These are phyloP conservation scores for Epinephelus cyanopodus DNA, from an alignment of 2,113 vertebrate genomes.

Conservation along the genomic window DNA sequence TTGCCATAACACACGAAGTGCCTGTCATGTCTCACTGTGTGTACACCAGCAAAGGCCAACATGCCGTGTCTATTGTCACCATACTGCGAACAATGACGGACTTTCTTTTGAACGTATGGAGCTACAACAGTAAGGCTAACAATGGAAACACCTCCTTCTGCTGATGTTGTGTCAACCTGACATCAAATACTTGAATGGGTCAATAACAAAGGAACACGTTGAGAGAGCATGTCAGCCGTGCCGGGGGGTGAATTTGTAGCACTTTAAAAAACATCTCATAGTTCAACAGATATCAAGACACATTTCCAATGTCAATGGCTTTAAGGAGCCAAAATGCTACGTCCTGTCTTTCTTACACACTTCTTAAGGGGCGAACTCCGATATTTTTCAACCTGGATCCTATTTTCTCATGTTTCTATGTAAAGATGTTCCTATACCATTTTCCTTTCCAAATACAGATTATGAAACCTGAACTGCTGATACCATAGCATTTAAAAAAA, in stretches of 20 bases:
- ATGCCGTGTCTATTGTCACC: slow-evolving; percentile 8
- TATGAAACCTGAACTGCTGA: no score
- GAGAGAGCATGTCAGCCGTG: background rate
- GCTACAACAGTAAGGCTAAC: slow-evolving; percentile 11
- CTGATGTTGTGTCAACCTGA: slow-evolving; percentile 23
- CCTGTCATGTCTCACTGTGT: slow-evolving; percentile 11
- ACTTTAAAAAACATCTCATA: background rate
- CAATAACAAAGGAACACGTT: background rate
- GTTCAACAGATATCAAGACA: background rate
- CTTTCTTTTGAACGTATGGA: slow-evolving; percentile 12
- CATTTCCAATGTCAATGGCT: background rate
- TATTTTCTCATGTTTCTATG: no score
- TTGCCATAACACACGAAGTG: slow-evolving; percentile 57
- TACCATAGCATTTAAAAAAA: no score
- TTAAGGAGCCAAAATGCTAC: background rate
- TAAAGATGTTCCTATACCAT: no score
- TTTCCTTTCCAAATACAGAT: no score
- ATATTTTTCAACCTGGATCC: no score
- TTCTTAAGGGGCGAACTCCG: no score
- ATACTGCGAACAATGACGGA: background rate
- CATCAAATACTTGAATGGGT: slow-evolving; percentile 6
- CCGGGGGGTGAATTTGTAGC: background rate
- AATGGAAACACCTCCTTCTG: slow-evolving; percentile 10
- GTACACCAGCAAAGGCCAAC: slow-evolving; percentile 32
- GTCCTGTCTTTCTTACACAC: no score